A percentile compares a stretch with the other conserved stretches of the same genome.
These are phyloP conservation scores for Hoplias malabaricus DNA, from an alignment of 2,113 vertebrate species.

Conservation along the genomic window DNA sequence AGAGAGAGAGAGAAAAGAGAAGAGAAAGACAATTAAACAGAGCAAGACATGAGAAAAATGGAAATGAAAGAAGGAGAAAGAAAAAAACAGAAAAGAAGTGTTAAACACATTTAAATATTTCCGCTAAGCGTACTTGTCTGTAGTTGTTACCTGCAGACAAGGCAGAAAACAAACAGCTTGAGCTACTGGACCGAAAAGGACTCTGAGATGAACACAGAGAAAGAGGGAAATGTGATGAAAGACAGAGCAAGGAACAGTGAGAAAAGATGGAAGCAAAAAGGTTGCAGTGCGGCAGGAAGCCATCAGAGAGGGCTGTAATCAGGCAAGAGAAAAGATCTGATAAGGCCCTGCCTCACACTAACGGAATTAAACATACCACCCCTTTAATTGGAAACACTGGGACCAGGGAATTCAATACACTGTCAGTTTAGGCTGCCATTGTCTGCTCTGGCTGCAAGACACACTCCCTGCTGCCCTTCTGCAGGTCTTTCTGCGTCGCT, in stretches of 20 bases:
- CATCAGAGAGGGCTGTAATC: slow-evolving; percentile 49
- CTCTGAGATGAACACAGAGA: background rate
- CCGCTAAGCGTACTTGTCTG: background rate
- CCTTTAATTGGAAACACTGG: slow-evolving; percentile 75
- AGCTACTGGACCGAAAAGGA: background rate
- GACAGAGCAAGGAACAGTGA: background rate
- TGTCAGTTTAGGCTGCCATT: slow-evolving; percentile 51
- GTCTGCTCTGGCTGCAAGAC: background rate
- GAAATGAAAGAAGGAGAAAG: background rate
- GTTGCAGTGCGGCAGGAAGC: background rate
- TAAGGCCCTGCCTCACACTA: slow-evolving; percentile 49
- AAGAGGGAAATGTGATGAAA: background rate
- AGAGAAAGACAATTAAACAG: background rate
- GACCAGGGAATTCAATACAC: slow-evolving; percentile 65
- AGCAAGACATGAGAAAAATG: too few relatives aligned
- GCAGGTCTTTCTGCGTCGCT: background rate
- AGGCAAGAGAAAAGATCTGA: slow-evolving; percentile 61
- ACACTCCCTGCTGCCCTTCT: slow-evolving; percentile 21
- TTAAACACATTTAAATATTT: background rate
- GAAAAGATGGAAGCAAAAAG: background rate
- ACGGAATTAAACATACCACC: slow-evolving; percentile 69
- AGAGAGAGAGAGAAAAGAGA: background rate
- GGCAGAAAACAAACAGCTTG: background rate
- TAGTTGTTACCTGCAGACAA: background rate
- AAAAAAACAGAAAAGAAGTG: background rate